A percentile compares a stretch with the other conserved stretches of the same genome.
Evolutionary conservation across 2,888 invertebrate genomes (phyloP).

Genomic region (Netelia melanura): DNA sequence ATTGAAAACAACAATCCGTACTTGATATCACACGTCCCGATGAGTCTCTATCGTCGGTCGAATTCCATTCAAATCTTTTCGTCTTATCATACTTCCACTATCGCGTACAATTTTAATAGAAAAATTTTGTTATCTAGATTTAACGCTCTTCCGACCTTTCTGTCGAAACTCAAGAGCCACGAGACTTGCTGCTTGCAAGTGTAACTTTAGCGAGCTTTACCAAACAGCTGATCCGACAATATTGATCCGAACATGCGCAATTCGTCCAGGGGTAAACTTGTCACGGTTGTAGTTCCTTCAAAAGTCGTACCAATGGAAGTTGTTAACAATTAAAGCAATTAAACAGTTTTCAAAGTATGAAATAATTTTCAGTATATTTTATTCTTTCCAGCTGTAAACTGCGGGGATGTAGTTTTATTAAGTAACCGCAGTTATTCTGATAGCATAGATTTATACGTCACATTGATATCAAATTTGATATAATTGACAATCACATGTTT

Average conservation of each 20-base stretch:
- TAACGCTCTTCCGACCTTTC: neutral
- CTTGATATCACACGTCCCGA: neutral
- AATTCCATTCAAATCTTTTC: neutral
- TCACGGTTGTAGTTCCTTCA: neutral
- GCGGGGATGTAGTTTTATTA: neutral
- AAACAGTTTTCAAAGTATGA: no score
- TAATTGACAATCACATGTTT: no score
- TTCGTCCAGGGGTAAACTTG: neutral
- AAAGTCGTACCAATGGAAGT: neutral
- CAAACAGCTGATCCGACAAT: constrained; percentile 67
- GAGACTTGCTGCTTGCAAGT: neutral
- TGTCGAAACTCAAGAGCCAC: neutral
- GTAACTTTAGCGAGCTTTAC: neutral
- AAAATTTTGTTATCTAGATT: neutral
- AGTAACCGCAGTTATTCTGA: no score
- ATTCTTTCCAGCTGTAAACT: no score
- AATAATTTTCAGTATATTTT: no score
- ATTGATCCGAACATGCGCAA: constrained; percentile 77
- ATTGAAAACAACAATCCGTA: neutral
- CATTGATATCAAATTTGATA: no score
- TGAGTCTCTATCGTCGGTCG: constrained; percentile 2
- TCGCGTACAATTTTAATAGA: neutral
- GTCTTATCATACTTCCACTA: neutral
- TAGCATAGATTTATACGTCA: no score
- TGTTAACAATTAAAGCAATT: no score